These are phyloP conservation scores for Sebastes diaconus DNA, from an alignment of 2,797 vertebrate species.

Conservation along the genomic window DNA sequence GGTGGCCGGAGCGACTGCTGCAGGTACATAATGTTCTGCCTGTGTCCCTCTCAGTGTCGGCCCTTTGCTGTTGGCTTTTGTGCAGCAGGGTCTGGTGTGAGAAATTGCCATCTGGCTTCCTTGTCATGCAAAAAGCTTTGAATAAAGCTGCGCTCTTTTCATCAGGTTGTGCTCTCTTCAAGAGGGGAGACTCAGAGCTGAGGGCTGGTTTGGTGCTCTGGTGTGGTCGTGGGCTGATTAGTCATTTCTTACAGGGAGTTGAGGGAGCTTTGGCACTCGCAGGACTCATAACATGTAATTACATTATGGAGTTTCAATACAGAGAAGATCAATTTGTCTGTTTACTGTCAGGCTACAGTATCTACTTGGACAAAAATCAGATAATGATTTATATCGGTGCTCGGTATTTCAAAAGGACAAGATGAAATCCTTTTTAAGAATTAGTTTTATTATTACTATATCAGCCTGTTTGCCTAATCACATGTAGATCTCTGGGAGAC, in stretches of 20 bases:
- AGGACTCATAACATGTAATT: not conserved
- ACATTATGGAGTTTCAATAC: not conserved
- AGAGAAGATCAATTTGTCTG: not conserved
- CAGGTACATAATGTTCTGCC: constrained; percentile 46
- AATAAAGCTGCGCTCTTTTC: constrained; percentile 31
- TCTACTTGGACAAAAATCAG: not conserved
- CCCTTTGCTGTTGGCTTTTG: constrained; percentile 18
- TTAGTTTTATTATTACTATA: not conserved
- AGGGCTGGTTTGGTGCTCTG: not conserved
- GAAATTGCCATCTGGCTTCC: constrained; percentile 62
- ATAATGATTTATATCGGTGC: not conserved
- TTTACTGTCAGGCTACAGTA: not conserved
- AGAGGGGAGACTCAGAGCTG: not conserved
- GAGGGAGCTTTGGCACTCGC: not conserved
- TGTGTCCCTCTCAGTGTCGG: not conserved
- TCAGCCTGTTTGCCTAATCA: not conserved
- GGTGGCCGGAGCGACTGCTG: not conserved
- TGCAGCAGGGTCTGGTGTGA: constrained; percentile 55
- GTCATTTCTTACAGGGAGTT: constrained; percentile 5
- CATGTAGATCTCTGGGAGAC: not conserved
- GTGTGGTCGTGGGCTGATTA: not conserved
- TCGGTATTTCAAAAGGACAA: not conserved
- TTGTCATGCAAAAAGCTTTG: constrained; percentile 48
- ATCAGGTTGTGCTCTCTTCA: constrained; percentile 13
- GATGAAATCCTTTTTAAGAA: not conserved